These are phyloP conservation scores for Ctenochaetus hawaiiensis DNA, from an alignment of 2,797 vertebrate genomes.

Conservation along the genomic window DNA sequence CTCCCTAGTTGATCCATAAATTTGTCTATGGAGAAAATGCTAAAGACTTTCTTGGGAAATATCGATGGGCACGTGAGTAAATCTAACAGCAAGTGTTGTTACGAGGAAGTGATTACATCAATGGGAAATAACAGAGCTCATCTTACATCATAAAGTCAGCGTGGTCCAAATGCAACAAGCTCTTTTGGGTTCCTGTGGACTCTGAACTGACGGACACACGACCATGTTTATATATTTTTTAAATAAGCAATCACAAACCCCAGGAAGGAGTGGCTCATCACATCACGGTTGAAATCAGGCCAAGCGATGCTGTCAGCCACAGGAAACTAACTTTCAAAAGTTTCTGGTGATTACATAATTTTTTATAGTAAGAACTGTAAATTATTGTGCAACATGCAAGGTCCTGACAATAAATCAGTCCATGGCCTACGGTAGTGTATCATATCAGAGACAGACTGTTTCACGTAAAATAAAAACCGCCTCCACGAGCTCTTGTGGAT, in stretches of 20 bases:
- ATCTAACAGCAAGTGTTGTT: not conserved
- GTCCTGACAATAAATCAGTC: not conserved
- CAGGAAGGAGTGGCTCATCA: not conserved
- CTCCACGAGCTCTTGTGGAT: not conserved
- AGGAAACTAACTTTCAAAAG: not conserved
- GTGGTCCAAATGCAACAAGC: too few species aligned
- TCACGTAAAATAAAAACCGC: not conserved
- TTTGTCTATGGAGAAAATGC: constrained; percentile 26
- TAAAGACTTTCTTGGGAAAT: constrained; percentile 16
- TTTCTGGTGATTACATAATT: not conserved
- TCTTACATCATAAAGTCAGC: not conserved
- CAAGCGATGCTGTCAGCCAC: not conserved
- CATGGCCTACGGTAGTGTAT: not conserved
- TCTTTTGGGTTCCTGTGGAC: not conserved
- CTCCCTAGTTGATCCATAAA: constrained; percentile 24
- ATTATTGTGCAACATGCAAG: not conserved
- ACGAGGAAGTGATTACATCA: not conserved
- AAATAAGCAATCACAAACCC: not conserved
- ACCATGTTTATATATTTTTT: not conserved
- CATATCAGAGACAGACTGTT: not conserved
- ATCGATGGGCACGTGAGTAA: not conserved
- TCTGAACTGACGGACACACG: not conserved
- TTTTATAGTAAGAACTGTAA: not conserved
- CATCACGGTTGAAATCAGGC: not conserved
- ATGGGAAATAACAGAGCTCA: not conserved